Percentiles rank a stretch among this genome's conserved stretches.
Conservation (phyloP, 2,888 invertebrate species). For the Ptilodon capucinus region DNA sequence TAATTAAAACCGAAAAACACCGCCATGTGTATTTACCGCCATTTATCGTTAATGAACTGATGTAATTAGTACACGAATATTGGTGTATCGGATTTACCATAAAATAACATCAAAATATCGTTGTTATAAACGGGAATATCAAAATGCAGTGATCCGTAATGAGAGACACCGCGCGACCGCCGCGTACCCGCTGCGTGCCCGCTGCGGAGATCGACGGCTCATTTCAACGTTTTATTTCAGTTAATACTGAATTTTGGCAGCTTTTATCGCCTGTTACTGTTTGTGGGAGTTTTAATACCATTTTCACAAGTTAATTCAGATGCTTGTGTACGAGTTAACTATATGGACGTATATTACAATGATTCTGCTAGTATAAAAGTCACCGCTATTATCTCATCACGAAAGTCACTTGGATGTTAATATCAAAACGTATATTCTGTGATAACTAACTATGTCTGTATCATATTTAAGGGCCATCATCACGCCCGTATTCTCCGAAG, state of each 20-base stretch:
- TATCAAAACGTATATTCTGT: too few species aligned
- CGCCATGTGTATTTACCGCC: background rate
- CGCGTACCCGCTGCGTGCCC: constrained; percentile 8
- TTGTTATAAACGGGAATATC: background rate
- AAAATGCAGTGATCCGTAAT: background rate
- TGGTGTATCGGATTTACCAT: background rate
- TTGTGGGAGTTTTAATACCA: background rate
- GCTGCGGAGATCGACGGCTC: constrained; percentile 6
- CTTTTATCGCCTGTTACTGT: background rate
- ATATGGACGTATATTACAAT: too few species aligned
- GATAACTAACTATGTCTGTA: too few species aligned
- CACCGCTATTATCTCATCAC: too few species aligned
- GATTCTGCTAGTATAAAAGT: too few species aligned
- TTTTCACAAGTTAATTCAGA: background rate
- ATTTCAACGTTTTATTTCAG: background rate
- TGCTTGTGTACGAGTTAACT: background rate
- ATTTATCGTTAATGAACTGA: background rate
- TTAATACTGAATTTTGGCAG: background rate
- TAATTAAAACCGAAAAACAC: too few species aligned
- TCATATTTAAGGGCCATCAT: too few species aligned
- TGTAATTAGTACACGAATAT: background rate
- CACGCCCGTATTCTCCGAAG: too few species aligned
- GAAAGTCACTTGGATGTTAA: too few species aligned
- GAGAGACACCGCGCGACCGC: constrained; percentile 4
- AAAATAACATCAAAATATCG: background rate